These are phyloP conservation scores for Heliconius hortense DNA, from an alignment of 2,888 invertebrate species.

Conservation along the genomic window DNA sequence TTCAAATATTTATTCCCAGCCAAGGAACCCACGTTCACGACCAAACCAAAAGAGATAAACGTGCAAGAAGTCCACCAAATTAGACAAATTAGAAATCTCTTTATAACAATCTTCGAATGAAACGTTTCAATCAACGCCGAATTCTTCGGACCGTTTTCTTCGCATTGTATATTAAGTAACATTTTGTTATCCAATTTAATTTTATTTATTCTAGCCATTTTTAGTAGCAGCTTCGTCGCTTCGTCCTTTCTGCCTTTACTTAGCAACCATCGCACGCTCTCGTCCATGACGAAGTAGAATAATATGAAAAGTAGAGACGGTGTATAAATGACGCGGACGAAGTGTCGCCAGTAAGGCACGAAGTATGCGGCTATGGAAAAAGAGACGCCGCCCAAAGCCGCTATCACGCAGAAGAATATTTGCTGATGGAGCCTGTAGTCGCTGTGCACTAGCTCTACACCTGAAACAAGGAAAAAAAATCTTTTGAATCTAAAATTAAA, in stretches of 20 bases:
- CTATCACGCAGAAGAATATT: slow-evolving; percentile 76
- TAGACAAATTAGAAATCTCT: slow-evolving; percentile 55
- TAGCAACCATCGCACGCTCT: slow-evolving; percentile 88
- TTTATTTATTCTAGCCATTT: slow-evolving; percentile 76
- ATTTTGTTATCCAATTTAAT: slow-evolving; percentile 52
- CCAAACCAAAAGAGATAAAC: slow-evolving; percentile 83
- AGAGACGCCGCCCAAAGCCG: slow-evolving; percentile 83
- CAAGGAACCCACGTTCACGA: slow-evolving; percentile 85
- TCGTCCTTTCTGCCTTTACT: slow-evolving; percentile 84
- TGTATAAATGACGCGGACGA: slow-evolving; percentile 84
- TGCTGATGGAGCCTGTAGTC: slow-evolving; percentile 50
- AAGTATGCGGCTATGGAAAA: slow-evolving; percentile 84
- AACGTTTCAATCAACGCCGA: slow-evolving; percentile 50
- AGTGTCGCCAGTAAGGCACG: slow-evolving; percentile 84
- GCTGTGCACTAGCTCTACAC: slow-evolving; percentile 56
- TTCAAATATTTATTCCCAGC: slow-evolving; percentile 88
- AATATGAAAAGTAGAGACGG: slow-evolving; percentile 84
- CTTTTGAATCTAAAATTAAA: too few species aligned
- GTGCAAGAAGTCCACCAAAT: slow-evolving; percentile 60
- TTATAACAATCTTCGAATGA: slow-evolving; percentile 51
- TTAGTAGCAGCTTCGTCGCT: slow-evolving; percentile 81
- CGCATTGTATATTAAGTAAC: slow-evolving; percentile 51
- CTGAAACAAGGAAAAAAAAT: slow-evolving; percentile 46
- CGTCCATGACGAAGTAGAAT: slow-evolving; percentile 85
- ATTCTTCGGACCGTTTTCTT: slow-evolving; percentile 42